Evolutionary conservation across 2,113 vertebrate genomes (phyloP), one percentile per base, ranked within the genome.

Genomic region (Carassius gibelio): DNA sequence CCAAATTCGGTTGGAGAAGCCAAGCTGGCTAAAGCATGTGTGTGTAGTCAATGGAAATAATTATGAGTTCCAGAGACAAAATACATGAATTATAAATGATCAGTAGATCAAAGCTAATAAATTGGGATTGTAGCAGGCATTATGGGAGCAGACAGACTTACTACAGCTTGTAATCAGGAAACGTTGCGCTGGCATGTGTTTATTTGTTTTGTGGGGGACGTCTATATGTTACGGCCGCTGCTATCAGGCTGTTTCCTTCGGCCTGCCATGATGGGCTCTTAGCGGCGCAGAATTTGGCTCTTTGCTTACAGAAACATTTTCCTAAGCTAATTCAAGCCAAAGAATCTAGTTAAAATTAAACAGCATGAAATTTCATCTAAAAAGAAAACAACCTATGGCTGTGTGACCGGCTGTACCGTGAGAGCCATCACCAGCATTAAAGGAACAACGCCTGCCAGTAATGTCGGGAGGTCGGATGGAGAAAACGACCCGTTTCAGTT

Each of bases 291-390:
- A 42, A 61, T 81, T 85, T 88, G 81, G 81, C 83, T 69, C 81
- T 75, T 83, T 80, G 85, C 83, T 87, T 82, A 81, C 64, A 90
- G 82, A 71, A 89, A 89, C 84, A 86, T 89, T 90, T 90, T 72
- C 79, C 55, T 86, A 85, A 77, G 84, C 72, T 86, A 85, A 87
- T 90, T 87, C 85, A 75, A 82, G 82, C 66, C 81, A 84, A 85
- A 85, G 71, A 83, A 77, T 59, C 83, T 69, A 61, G 87, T 89
- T 81, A 64, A 80, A 84, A 87, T 90, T 80, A 89, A 89, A 87
- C 80, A 77, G 80, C 86, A 88, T 90, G 89, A 90, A 89, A 90
- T 87, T 88, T 87, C 42, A 87, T 85, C 87, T 85, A 75, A 75
- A 88, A 88, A 84, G 72, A 88, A 86, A 90, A 85, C 83, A 88